Percentiles rank a stretch among this genome's conserved stretches.
phyloP scores from a whole-genome alignment of 1,140 invertebrate genomes.

The Araneus ventricosus region DNA sequence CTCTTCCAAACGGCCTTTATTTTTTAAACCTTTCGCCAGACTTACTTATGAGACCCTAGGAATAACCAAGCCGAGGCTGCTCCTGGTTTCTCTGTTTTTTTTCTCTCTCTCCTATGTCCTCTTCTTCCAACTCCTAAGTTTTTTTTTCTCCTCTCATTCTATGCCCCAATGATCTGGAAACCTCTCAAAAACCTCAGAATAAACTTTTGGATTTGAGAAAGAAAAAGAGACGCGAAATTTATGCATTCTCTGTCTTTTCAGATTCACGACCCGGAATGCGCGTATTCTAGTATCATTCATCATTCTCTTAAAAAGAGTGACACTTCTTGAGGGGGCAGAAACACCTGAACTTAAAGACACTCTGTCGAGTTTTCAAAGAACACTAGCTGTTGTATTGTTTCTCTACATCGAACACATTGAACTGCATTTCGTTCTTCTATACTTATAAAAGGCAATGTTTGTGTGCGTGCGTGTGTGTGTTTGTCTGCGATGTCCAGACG shows the following conservation, averaged over 20 bases:
- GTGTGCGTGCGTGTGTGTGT: too few relatives aligned
- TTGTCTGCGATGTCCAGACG: too few relatives aligned
- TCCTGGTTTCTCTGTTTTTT: too few relatives aligned
- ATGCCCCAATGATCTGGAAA: conserved; percentile 25
- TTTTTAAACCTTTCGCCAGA: conserved; percentile 18
- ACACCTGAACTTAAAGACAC: background rate
- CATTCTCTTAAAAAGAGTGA: conserved; percentile 30
- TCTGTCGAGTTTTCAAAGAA: background rate
- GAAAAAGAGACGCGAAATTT: background rate
- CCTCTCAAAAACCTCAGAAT: conserved; percentile 18
- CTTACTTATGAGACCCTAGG: background rate
- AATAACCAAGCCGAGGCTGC: background rate
- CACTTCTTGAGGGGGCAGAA: background rate
- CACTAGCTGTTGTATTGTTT: background rate
- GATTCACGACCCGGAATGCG: background rate
- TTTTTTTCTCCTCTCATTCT: background rate
- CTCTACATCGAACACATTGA: too few relatives aligned
- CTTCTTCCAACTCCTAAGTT: too few relatives aligned
- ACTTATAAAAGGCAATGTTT: too few relatives aligned
- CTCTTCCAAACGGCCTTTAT: background rate
- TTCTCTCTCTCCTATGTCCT: background rate
- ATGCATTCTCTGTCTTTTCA: background rate
- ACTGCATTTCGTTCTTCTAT: too few relatives aligned
- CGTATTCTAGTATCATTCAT: background rate
- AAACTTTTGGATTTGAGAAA: conserved; percentile 8